Base-by-base conservation (phyloP, 2,113 vertebrate species). In the Bungarus multicinctus region DNA sequence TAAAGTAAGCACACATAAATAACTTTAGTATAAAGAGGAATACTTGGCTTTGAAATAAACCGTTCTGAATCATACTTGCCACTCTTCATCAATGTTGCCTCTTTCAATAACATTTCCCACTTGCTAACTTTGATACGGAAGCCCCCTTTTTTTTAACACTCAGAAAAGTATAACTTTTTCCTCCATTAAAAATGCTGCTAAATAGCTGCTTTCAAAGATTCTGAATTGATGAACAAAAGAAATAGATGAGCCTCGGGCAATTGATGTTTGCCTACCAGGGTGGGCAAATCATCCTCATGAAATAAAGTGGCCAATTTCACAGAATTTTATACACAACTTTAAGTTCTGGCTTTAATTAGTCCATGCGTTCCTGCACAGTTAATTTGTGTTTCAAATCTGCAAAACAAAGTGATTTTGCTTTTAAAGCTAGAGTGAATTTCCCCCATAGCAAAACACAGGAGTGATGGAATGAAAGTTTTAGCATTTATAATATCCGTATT, bases 331-430 rank as follows among this genome's bases (percentile, higher is more conserved):
- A 60, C 10, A 34, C 14, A 91, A 12, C 6, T 94, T 95, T 52
- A 88, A 22, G 91, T 7, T 93, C 91, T 95, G 89, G 25, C 1
- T 74, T 93, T 92, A 90, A 94, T 94, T 96, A 93, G 16, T 86
- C 50, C 9, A 50, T 85, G 9, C 16, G 90, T 95, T 96, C 81
- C 57, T 94, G 58, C 43, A 92, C 30, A 94, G 30, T 0, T 91
- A 94, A 9, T 93, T 95, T 94, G 39, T 0, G 92, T 64, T 94
- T 94, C 90, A 94, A 74, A 92, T 95, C 25, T 92, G 57, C 54
- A 94, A 92, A 94, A 94, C 57, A 94, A 94, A 87, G 91, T 12
- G 89, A 93, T 93, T 94, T 92, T 47, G 50, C 88, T 4, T 89
- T 94, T 92, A 93, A 94, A 0, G 7, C 0, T 91, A 50, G 85